Percentiles rank a stretch among this genome's conserved stretches.
phyloP scores from a whole-genome alignment of 2,797 vertebrate species.

The Morus bassanus region DNA sequence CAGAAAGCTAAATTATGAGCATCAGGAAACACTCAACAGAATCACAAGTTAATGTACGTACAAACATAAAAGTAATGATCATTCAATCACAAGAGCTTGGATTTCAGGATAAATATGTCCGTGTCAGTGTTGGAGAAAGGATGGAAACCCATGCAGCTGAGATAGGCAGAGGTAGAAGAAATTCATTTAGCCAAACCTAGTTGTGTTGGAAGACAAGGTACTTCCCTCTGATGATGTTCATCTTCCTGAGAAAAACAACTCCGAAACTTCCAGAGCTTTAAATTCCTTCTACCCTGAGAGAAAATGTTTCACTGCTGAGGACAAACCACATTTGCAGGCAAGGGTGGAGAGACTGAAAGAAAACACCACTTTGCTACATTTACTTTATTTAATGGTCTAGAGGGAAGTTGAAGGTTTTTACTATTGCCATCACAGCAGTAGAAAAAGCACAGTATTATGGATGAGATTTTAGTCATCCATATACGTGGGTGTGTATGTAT shows the following conservation, averaged over 20 bases:
- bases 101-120: background rate
- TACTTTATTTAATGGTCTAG: background rate
- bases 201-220: background rate
- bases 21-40: background rate
- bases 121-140: background rate
- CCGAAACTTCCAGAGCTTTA: background rate
- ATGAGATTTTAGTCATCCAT: background rate
- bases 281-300: background rate
- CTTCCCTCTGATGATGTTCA: background rate
- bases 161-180: background rate
- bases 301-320: background rate
- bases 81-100: background rate
- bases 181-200: background rate
- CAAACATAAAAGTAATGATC: background rate
- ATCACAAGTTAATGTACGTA: background rate
- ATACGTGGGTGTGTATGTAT: fast-evolving
- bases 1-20: background rate
- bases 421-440: background rate
- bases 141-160: background rate
- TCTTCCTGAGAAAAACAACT: background rate
- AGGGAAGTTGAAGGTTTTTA: background rate
- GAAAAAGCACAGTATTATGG: background rate
- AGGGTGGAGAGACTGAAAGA: background rate
- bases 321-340: background rate
- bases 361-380: background rate